Percentiles rank a stretch among this genome's conserved stretches.
phyloP scores from a whole-genome alignment of 2,888 invertebrate genomes.

The Andricus quercusramuli region DNA sequence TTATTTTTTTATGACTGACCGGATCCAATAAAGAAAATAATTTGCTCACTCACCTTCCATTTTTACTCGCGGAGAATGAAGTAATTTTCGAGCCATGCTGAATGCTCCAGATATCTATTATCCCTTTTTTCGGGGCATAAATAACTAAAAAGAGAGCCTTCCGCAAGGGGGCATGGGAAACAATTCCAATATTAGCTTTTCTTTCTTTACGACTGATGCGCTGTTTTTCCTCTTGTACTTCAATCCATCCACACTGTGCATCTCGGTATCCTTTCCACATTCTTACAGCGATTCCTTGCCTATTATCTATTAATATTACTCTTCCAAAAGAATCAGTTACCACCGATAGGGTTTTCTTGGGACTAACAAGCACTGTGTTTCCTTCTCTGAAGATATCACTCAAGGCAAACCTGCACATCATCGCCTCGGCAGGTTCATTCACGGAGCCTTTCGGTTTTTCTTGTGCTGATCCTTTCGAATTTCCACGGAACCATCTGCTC shows the following conservation, averaged over 20 bases:
- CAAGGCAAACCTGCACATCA: slow-evolving; percentile 90
- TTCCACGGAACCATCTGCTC: slow-evolving; percentile 81
- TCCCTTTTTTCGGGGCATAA: slow-evolving; percentile 94
- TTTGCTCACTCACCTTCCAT: slow-evolving; percentile 80
- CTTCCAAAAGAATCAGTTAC: slow-evolving; percentile 93
- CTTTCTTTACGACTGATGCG: slow-evolving; percentile 50
- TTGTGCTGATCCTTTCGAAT: slow-evolving; percentile 69
- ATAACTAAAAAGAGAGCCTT: slow-evolving; percentile 92
- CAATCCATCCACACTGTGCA: slow-evolving; percentile 96
- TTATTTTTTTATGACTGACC: not conserved
- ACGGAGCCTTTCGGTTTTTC: slow-evolving; percentile 69
- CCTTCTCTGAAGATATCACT: slow-evolving; percentile 90
- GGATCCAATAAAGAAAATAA: not conserved
- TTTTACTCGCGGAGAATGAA: slow-evolving; percentile 93
- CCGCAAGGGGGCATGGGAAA: slow-evolving; percentile 73
- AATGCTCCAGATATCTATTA: slow-evolving; percentile 95
- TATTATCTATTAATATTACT: slow-evolving; percentile 91
- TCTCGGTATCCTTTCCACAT: slow-evolving; percentile 98
- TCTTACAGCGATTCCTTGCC: slow-evolving; percentile 88
- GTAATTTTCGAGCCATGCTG: slow-evolving; percentile 94
- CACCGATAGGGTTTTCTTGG: slow-evolving; percentile 89
- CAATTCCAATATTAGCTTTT: slow-evolving; percentile 16
- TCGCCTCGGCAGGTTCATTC: slow-evolving; percentile 83
- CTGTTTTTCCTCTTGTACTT: slow-evolving; percentile 85
- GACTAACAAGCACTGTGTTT: slow-evolving; percentile 87